These are phyloP conservation scores for Actias luna DNA, from an alignment of 2,888 invertebrate genomes.

Conservation along the genomic window DNA sequence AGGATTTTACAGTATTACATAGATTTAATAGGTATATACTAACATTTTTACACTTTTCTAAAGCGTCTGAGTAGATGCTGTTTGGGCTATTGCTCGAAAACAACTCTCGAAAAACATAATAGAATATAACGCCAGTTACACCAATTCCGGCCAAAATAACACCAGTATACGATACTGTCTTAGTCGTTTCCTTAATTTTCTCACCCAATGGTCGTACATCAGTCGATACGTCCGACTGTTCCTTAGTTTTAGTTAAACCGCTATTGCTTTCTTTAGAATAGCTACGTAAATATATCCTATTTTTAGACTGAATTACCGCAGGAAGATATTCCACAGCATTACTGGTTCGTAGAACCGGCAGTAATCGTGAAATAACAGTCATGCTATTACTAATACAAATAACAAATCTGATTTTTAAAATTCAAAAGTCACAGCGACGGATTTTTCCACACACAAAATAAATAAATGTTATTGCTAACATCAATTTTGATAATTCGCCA, in stretches of 20 bases:
- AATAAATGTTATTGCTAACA: background rate
- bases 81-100: constrained; percentile 94
- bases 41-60: constrained; percentile 87
- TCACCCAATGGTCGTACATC: constrained; percentile 86
- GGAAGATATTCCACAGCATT: constrained; percentile 46
- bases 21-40: constrained; percentile 30
- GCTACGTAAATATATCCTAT: constrained; percentile 38
- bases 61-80: constrained; percentile 90
- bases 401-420: background rate
- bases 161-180: constrained; percentile 92
- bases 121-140: constrained; percentile 91
- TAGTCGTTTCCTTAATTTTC: constrained; percentile 94
- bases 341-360: constrained; percentile 51
- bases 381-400: constrained; percentile 39
- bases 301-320: constrained; percentile 44
- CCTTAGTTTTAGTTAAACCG: constrained; percentile 60
- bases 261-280: constrained; percentile 57
- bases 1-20: background rate
- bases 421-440: background rate
- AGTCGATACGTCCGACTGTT: constrained; percentile 68
- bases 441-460: constrained; percentile 7
- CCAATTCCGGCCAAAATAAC: constrained; percentile 91
- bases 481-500: background rate
- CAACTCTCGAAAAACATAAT: constrained; percentile 91
- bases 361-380: constrained; percentile 66